phyloP scores from a whole-genome alignment of 2,888 invertebrate species.

The Eupsilia transversa region DNA sequence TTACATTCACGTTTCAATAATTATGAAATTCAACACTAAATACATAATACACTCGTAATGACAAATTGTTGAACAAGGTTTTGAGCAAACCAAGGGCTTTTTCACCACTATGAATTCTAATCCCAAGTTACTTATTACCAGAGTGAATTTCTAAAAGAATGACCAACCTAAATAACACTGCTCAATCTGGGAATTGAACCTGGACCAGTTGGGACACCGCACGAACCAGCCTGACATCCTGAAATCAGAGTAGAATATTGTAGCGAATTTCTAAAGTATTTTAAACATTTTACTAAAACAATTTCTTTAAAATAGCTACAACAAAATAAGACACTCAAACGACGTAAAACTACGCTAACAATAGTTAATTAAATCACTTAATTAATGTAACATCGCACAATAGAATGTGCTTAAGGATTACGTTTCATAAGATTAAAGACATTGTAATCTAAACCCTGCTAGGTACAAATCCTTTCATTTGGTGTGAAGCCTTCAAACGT shows the following conservation, averaged over 20 bases:
- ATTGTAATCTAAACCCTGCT: constrained; percentile 59
- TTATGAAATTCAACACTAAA: not conserved
- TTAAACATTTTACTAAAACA: not conserved
- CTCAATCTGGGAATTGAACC: not conserved
- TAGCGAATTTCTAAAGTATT: not conserved
- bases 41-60: too few species aligned
- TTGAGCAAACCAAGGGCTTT: not conserved
- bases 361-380: constrained; percentile 59
- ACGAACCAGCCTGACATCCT: not conserved
- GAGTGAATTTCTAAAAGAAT: too few species aligned
- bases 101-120: not conserved
- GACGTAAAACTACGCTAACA: constrained; percentile 41
- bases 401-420: constrained; percentile 48
- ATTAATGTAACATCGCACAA: constrained; percentile 57
- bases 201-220: not conserved
- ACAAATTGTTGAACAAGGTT: not conserved
- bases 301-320: not conserved
- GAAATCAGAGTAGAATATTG: not conserved
- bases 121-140: too few species aligned
- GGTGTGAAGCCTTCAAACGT: constrained; percentile 42
- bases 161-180: not conserved
- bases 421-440: constrained; percentile 52
- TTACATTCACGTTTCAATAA: not conserved
- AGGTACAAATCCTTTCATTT: constrained; percentile 58
- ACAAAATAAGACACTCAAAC: not conserved